phyloP scores from a whole-genome alignment of 2,797 vertebrate genomes.

The Chelon auratus region DNA sequence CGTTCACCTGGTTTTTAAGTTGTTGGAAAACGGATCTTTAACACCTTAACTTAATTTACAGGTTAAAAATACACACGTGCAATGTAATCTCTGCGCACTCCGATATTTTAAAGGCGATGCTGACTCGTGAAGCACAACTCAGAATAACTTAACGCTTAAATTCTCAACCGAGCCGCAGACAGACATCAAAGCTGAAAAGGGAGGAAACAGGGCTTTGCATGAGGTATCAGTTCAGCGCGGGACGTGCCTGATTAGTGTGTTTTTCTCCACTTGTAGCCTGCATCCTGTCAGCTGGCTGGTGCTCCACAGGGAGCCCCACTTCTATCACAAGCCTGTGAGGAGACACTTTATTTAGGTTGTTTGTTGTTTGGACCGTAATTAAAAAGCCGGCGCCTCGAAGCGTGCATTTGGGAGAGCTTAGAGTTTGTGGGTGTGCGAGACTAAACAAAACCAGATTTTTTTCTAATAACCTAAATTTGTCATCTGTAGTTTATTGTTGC shows the following conservation, averaged over 20 bases:
- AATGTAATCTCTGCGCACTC: slow-evolving; percentile 37
- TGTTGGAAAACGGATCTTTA: not conserved
- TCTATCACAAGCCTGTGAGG: slow-evolving; percentile 49
- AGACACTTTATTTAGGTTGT: slow-evolving; percentile 47
- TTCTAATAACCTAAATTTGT: slow-evolving; percentile 2
- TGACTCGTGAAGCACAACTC: slow-evolving; percentile 15
- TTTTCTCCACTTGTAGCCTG: slow-evolving; percentile 63
- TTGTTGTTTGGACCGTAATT: slow-evolving; percentile 49
- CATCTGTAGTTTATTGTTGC: not conserved
- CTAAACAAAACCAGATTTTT: slow-evolving; percentile 8
- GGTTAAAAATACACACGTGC: slow-evolving; percentile 60
- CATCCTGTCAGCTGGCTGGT: slow-evolving; percentile 72
- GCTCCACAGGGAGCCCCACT: slow-evolving; percentile 53
- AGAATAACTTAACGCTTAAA: slow-evolving; percentile 40
- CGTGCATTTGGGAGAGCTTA: slow-evolving; percentile 7
- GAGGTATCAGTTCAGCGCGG: slow-evolving; percentile 47
- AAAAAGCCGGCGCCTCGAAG: slow-evolving; percentile 26
- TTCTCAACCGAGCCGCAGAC: slow-evolving; percentile 42
- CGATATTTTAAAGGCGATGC: slow-evolving; percentile 56
- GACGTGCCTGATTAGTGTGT: slow-evolving; percentile 67
- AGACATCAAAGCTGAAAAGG: slow-evolving; percentile 36
- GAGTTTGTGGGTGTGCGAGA: not conserved
- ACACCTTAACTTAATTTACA: slow-evolving; percentile 41
- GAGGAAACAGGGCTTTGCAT: slow-evolving; percentile 26
- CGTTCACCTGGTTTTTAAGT: not conserved